phyloP scores from a whole-genome alignment of 64 coral and sea anemone species.

The Orbicella faveolata region DNA sequence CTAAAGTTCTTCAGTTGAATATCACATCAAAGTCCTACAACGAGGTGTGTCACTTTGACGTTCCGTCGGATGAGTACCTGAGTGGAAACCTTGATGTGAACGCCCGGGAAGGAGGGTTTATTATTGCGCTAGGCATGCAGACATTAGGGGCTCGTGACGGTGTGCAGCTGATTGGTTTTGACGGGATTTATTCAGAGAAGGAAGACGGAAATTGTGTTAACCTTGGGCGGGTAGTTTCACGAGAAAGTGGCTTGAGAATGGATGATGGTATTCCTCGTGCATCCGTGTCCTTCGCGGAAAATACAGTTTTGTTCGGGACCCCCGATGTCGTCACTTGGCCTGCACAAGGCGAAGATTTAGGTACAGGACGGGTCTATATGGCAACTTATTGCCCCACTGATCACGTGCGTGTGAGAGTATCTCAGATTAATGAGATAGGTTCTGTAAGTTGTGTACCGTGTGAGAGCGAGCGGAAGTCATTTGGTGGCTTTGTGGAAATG shows the following conservation, averaged over 20 bases:
- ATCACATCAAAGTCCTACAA: background rate
- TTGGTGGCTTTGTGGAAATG: conserved; percentile 61
- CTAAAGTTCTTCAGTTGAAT: conserved; percentile 27
- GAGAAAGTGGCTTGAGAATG: conserved; percentile 30
- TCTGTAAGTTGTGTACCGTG: conserved; percentile 60
- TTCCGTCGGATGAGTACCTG: conserved; percentile 4
- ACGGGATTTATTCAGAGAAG: conserved; percentile 25
- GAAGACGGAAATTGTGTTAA: conserved; percentile 22
- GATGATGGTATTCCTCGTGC: conserved; percentile 37
- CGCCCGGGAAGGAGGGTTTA: conserved; percentile 14
- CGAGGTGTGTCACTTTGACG: background rate
- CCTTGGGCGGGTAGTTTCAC: conserved; percentile 51
- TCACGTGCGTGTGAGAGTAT: conserved; percentile 57
- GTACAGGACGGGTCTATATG: conserved; percentile 75
- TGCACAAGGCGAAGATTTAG: conserved; percentile 15
- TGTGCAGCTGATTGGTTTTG: conserved; percentile 53
- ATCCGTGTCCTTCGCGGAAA: conserved; percentile 42
- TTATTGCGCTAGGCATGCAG: conserved; percentile 66
- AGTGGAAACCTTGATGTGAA: conserved; percentile 63
- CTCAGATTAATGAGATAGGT: conserved; percentile 33
- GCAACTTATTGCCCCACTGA: conserved; percentile 67
- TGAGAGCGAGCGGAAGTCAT: conserved; percentile 61
- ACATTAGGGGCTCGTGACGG: conserved; percentile 47
- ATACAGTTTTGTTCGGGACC: conserved; percentile 71
- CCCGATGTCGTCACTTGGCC: conserved; percentile 80